Evolutionary conservation across 1,140 invertebrate species (phyloP), one percentile per base, ranked within the genome.

Genomic region (Eumaeus atala): DNA sequence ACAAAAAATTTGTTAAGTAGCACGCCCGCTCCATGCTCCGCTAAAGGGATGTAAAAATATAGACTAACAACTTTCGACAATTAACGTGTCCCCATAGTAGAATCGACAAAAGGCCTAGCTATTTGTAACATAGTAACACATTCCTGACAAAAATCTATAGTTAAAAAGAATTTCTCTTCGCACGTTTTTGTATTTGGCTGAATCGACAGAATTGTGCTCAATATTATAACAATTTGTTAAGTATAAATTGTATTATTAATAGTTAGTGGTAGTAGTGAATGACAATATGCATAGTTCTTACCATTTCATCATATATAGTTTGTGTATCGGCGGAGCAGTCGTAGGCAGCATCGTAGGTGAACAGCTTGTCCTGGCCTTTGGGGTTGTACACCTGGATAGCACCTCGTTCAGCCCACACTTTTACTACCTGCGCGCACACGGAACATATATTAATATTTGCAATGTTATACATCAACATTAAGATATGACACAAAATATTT

Each of bases 341-440:
- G 88, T 97, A 98, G 0, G 97, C 96, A 12, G 96, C 93, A 87
- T 98, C 97, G 87, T 97, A 98, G 0, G 96, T 96, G 84, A 98
- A 98, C 64, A 91, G 89, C 86, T 96, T 96, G 60, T 90, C 89
- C 71, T 88, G 77, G 1, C 87, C 87, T 69, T 70, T 90, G 70
- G 75, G 91, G 88, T 75, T 89, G 77, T 71, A 78, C 60, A 77
- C 89, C 77, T 87, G 89, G 67, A 88, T 81, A 2, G 79, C 77
- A 33, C 87, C 86, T 16, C 86, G 75, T 65, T 87, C 87, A 62
- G 81, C 79, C 73, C 80, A 77, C 49, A 86, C 80, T 64, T 87
- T 71, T 64, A 87, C 87, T 64, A 88, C 80, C 84, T 89, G 75
- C 4, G 35, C 48, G 36, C 14, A 42, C 8, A 42, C 42, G 9